A percentile compares a stretch with the other conserved stretches of the same genome.
Conservation (phyloP, 2,113 vertebrate genomes). For the Peromyscus californicus region DNA sequence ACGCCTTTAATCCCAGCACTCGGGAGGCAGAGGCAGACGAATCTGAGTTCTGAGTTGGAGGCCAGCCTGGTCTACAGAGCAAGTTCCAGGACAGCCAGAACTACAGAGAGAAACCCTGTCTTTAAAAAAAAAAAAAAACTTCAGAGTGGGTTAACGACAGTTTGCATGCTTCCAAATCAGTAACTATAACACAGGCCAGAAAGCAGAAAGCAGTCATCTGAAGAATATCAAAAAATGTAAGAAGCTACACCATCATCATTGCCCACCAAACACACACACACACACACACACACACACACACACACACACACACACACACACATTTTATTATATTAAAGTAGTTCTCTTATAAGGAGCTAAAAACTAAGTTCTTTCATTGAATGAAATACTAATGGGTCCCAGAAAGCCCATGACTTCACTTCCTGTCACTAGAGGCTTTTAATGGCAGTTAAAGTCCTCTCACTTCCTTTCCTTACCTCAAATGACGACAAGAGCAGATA, state of each 20-base stretch:
- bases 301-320: neutral
- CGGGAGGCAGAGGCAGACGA: neutral
- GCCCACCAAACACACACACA: neutral
- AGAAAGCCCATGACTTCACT: constrained; percentile 49
- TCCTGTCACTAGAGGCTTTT: constrained; percentile 26
- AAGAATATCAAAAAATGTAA: constrained; percentile 49
- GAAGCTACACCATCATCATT: neutral
- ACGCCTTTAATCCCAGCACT: neutral
- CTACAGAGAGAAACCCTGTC: neutral
- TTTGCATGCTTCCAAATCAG: constrained; percentile 62
- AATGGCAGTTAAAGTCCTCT: neutral
- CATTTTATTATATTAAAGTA: constrained; percentile 11
- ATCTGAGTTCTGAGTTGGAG: neutral
- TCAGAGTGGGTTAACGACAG: constrained; percentile 50
- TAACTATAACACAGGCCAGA: constrained; percentile 55
- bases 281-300: neutral
- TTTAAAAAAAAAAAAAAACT: constrained; percentile 50
- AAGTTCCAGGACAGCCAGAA: neutral
- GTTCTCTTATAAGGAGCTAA: neutral
- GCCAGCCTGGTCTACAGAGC: neutral
- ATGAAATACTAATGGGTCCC: constrained; percentile 48
- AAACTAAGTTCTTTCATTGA: constrained; percentile 33
- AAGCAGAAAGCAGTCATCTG: constrained; percentile 59
- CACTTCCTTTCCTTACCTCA: constrained; percentile 52
- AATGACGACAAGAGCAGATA: constrained; percentile 6